Conservation (phyloP, 2,113 vertebrate genomes). For the Herpetotheres cachinnans region DNA sequence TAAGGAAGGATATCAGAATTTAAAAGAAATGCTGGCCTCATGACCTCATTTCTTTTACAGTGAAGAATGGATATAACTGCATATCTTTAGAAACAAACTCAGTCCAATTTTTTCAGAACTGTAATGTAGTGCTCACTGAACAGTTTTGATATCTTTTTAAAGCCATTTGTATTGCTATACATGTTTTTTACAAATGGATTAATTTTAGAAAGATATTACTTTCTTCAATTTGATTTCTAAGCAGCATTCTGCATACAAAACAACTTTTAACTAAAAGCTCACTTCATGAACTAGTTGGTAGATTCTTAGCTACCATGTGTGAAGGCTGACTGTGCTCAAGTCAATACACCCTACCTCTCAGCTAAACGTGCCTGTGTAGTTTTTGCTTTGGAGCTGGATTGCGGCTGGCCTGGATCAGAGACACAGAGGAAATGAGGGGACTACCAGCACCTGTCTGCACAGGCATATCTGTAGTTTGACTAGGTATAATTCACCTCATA, state of each 20-base stretch:
- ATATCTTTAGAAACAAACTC: not conserved
- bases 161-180: not conserved
- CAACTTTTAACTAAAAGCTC: not conserved
- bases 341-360: not conserved
- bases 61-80: not conserved
- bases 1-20: not conserved
- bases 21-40: not conserved
- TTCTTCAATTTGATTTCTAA: not conserved
- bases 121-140: not conserved
- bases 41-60: not conserved
- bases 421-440: not conserved
- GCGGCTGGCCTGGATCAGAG: not conserved
- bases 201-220: not conserved
- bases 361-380: not conserved
- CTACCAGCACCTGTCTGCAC: constrained; percentile 22
- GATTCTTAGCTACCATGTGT: not conserved
- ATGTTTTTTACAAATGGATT: not conserved
- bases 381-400: not conserved
- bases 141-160: not conserved
- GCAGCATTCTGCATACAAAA: not conserved
- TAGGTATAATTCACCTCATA: constrained; percentile 13
- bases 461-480: not conserved
- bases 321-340: not conserved
- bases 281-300: not conserved
- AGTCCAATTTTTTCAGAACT: not conserved